Percentiles rank a stretch among this genome's conserved stretches.
Evolutionary conservation across 1,140 invertebrate genomes (phyloP).

Genomic region (Chymomyza costata): DNA sequence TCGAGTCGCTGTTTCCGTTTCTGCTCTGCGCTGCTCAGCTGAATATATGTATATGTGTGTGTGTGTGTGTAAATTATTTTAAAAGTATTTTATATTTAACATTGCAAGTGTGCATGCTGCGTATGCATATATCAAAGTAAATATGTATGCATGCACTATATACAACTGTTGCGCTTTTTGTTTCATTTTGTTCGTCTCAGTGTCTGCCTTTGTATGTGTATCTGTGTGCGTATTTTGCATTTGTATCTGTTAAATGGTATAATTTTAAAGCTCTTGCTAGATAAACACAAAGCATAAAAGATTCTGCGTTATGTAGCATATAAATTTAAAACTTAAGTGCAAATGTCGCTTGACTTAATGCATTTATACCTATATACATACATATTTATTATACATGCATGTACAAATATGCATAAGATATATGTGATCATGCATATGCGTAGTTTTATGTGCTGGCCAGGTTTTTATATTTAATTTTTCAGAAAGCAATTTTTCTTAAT

Average conservation of each 20-base stretch:
- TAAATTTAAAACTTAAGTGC: conserved; percentile 3
- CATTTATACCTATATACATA: too few species aligned
- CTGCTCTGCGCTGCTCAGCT: conserved; percentile 18
- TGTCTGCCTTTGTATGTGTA: conserved; percentile 9
- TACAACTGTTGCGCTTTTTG: too few species aligned
- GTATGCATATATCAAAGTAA: too few species aligned
- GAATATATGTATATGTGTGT: not conserved
- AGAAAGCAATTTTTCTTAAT: too few species aligned
- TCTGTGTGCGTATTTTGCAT: conserved; percentile 1
- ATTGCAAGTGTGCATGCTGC: conserved; percentile 12
- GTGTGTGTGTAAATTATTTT: conserved; percentile 55
- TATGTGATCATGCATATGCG: too few species aligned
- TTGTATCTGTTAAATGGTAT: conserved; percentile 33
- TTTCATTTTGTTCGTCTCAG: too few species aligned
- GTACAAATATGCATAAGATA: too few species aligned
- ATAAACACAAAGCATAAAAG: conserved; percentile 9
- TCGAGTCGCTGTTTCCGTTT: conserved; percentile 55
- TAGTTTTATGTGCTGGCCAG: too few species aligned
- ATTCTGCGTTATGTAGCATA: too few species aligned
- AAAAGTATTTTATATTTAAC: conserved; percentile 61
- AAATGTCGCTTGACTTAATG: not conserved
- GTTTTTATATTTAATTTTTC: too few species aligned
- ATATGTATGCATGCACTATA: too few species aligned
- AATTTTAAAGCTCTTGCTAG: conserved; percentile 39
- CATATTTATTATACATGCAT: too few species aligned